Base-by-base conservation (phyloP, 2,113 vertebrate species). In the Psittacus erithacus region DNA sequence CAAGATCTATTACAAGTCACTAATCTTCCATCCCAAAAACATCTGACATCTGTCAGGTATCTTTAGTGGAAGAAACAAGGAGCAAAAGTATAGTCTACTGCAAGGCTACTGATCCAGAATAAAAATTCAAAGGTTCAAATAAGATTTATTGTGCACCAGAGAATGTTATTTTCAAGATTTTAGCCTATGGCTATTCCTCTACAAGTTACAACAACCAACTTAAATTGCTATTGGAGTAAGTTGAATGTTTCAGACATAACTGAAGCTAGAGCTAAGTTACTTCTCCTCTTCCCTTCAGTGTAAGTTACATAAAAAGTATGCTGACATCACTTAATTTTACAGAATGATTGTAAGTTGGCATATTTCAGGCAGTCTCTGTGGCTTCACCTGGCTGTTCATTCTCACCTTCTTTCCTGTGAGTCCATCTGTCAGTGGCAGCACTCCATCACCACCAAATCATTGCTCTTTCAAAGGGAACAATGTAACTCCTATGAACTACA, bases 331-430 rank as follows among this genome's bases (percentile, higher is more conserved):
- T 50, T 28, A 17, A 73, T 87, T 86, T 74, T 35, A 38, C 47
- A 87, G 82, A 60, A 47, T 33, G n/a, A 68, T 23, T 38, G 47
- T 4, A 4, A 86, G 7, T 43, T 92, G 81, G 52, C 50, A 50
- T n/a, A 22, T 71, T 91, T 63, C 77, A 74, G 50, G 39, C 24
- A 77, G 59, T 29, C 76, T 81, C 50, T 68, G 67, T 46, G 29
- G 38, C 50, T 78, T 82, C 67, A 82, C 50, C 39, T 83, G 23
- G 82, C 71, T 74, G 71, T 63, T 94, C 43, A 29, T 57, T 87
- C 96, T 97, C 97, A 98, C 98, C 98, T 98, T 98, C 86, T 97
- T 97, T 98, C 97, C 97, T 98, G 97, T 94, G 98, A 96, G 97
- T 98, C 98, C 98, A 98, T 98, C 97, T 89, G 98, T 98, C 96